Conservation (phyloP, 2,113 vertebrate genomes). For the Brevimyrus niger region DNA sequence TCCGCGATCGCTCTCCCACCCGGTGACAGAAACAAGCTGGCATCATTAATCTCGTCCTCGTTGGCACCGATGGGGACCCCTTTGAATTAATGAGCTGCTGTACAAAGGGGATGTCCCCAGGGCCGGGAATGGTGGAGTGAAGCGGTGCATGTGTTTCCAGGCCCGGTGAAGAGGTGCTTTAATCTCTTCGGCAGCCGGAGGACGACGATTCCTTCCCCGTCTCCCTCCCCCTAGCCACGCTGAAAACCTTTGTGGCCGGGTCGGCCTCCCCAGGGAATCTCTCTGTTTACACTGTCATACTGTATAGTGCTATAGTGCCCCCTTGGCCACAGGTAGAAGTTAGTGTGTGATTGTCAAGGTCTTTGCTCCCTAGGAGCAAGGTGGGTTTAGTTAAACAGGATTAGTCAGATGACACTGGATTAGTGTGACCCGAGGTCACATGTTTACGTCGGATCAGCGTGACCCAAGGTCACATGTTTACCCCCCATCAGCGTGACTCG, state of each 20-base stretch:
- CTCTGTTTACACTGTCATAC: not conserved
- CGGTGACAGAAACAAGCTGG: not conserved
- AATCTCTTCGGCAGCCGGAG: not conserved
- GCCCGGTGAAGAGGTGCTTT: not conserved
- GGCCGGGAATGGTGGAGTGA: not conserved
- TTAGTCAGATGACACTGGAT: not conserved
- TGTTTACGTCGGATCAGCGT: no score
- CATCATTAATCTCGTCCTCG: not conserved
- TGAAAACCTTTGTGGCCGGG: not conserved
- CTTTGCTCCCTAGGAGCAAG: not conserved
- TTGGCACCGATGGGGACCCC: not conserved
- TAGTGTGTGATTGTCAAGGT: not conserved
- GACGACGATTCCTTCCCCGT: not conserved
- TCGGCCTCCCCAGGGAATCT: not conserved
- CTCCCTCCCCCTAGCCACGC: not conserved
- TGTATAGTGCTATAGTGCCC: not conserved
- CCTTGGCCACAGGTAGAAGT: not conserved
- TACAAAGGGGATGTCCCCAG: not conserved
- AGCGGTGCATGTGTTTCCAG: not conserved
- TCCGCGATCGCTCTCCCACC: not conserved
- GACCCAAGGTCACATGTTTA: no score
- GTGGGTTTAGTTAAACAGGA: not conserved
- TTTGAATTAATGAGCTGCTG: conserved; percentile 10
- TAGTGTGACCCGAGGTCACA: not conserved
- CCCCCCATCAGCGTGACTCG: not conserved